Evolutionary conservation across 2,888 invertebrate species (phyloP).

Genomic region (Gandaritis pyraliata): DNA sequence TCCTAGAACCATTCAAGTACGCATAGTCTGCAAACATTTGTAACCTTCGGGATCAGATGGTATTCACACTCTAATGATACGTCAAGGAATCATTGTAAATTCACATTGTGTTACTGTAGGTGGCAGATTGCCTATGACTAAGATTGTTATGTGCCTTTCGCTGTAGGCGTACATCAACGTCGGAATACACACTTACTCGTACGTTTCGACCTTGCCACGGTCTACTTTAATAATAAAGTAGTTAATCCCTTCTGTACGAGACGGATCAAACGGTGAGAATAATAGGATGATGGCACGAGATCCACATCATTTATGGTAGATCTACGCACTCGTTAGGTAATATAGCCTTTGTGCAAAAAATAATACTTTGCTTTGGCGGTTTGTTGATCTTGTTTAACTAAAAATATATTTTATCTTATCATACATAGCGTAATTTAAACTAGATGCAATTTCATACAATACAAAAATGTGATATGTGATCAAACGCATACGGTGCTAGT

Average conservation of each 20-base stretch:
- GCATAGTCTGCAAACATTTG: background rate
- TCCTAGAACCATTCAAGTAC: background rate
- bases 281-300: slow-evolving; percentile 12
- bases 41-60: background rate
- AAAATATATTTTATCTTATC: too few relatives aligned
- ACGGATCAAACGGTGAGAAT: slow-evolving; percentile 19
- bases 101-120: background rate
- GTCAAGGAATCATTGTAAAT: background rate
- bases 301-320: background rate
- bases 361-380: too few relatives aligned
- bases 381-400: too few relatives aligned
- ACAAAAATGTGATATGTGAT: background rate
- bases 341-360: too few relatives aligned
- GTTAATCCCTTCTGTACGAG: slow-evolving; percentile 17
- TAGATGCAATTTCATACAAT: background rate
- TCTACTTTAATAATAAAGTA: slow-evolving; percentile 23
- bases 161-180: slow-evolving; percentile 24
- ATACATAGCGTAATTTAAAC: background rate
- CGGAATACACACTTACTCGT: slow-evolving; percentile 23
- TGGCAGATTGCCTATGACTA: slow-evolving; percentile 6
- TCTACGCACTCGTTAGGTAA: background rate
- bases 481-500: background rate
- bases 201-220: slow-evolving; percentile 29
- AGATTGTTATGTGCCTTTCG: background rate
- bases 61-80: background rate